phyloP scores from a whole-genome alignment of 2,888 invertebrate genomes.

The Pollenia griseotomentosa region DNA sequence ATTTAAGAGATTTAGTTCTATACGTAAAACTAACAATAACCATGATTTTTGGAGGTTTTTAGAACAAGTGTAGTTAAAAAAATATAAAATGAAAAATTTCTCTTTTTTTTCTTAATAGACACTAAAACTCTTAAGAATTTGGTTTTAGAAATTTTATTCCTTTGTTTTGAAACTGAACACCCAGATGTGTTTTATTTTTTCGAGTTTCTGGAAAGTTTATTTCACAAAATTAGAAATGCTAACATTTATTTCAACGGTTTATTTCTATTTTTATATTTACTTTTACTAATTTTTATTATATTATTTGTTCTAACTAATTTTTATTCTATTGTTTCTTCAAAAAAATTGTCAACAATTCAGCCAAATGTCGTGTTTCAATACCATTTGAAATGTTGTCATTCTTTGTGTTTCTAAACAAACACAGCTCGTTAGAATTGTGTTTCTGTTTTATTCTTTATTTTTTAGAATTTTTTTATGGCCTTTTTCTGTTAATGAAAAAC shows the following conservation, averaged over 20 bases:
- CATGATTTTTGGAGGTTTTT: background rate
- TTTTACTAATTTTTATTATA: background rate
- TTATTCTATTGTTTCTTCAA: constrained; percentile 10
- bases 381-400: background rate
- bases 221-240: background rate
- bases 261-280: background rate
- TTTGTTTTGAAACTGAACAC: background rate
- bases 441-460: background rate
- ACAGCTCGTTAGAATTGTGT: background rate
- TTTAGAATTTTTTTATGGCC: constrained; percentile 26
- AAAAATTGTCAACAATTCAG: constrained; percentile 30
- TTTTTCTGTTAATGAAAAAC: constrained; percentile 63
- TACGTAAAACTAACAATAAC: background rate
- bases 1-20: background rate
- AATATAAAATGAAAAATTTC: background rate
- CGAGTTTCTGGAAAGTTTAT: no score
- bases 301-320: background rate
- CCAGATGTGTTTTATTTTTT: no score
- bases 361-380: constrained; percentile 31
- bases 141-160: background rate
- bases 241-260: background rate
- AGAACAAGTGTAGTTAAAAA: background rate
- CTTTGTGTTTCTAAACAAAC: constrained; percentile 8
- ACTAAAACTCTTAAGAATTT: background rate
- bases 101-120: background rate